Conservation (phyloP, 2,888 invertebrate species). For the Scaptodrosophila latifasciaeformis region DNA sequence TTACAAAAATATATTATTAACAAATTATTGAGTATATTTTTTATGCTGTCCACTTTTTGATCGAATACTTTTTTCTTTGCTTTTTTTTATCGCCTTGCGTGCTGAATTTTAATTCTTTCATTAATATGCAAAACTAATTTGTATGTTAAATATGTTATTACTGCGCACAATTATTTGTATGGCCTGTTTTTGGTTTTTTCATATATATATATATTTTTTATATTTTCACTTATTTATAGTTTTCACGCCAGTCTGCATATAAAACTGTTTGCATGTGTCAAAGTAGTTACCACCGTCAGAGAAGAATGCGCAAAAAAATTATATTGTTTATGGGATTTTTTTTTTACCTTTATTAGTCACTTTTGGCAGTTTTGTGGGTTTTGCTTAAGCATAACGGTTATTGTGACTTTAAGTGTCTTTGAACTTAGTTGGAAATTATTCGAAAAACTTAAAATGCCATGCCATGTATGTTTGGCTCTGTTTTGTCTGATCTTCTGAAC, state of each 20-base stretch:
- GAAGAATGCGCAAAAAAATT: conserved; percentile 19
- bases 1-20: too few species aligned
- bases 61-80: background rate
- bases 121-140: conserved; percentile 57
- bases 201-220: conserved; percentile 1
- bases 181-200: conserved; percentile 10
- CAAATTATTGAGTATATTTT: too few species aligned
- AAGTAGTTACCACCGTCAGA: conserved; percentile 15
- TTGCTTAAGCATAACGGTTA: conserved; percentile 35
- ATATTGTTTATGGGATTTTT: conserved; percentile 7
- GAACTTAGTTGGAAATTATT: conserved; percentile 32
- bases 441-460: background rate
- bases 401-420: conserved; percentile 48
- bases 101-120: conserved; percentile 51
- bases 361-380: too few species aligned
- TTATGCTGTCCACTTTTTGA: background rate
- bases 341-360: conserved; percentile 14
- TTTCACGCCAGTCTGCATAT: conserved; percentile 3
- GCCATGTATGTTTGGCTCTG: conserved; percentile 17
- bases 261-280: conserved; percentile 37
- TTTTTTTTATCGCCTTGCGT: conserved; percentile 3
- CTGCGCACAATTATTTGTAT: conserved; percentile 9
- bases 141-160: conserved; percentile 47
- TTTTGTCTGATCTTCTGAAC: conserved; percentile 35
- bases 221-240: conserved; percentile 8